Conservation (phyloP, 2,888 invertebrate species). For the Oeneis ivallda region DNA sequence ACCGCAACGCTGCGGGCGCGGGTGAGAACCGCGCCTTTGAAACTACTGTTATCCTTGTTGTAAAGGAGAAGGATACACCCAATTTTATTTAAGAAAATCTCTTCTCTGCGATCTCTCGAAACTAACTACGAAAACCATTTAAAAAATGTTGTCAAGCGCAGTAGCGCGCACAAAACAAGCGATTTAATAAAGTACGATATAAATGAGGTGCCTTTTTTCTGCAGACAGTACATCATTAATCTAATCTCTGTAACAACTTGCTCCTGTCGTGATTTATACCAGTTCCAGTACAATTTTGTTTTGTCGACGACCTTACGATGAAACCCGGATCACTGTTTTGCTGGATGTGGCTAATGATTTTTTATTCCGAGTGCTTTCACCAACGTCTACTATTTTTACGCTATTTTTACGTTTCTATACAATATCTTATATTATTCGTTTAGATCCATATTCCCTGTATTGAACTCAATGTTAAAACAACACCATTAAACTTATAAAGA, state of each 20-base stretch:
- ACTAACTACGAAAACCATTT: background rate
- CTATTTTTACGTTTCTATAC: too few species aligned
- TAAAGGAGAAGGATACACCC: background rate
- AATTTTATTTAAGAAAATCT: background rate
- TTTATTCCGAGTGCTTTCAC: too few species aligned
- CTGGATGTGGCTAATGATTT: conserved; percentile 16
- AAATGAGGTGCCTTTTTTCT: conserved; percentile 26
- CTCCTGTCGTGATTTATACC: conserved; percentile 34
- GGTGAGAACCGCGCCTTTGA: too few species aligned
- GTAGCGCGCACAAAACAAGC: conserved; percentile 7
- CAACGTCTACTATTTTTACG: too few species aligned
- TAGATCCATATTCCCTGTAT: too few species aligned
- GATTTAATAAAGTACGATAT: conserved; percentile 16
- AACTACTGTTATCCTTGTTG: too few species aligned
- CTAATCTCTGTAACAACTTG: conserved; percentile 31
- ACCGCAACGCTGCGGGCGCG: too few species aligned
- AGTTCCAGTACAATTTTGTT: conserved; percentile 35
- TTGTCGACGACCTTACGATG: conserved; percentile 32
- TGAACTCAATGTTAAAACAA: too few species aligned
- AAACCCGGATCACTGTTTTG: conserved; percentile 15
- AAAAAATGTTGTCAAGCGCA: background rate
- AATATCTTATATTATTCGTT: too few species aligned
- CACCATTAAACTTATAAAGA: too few species aligned
- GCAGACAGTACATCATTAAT: conserved; percentile 35
- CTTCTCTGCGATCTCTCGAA: background rate